Evolutionary conservation across 2,113 vertebrate species (phyloP).

Genomic region (Campylomormyrus tamandua): DNA sequence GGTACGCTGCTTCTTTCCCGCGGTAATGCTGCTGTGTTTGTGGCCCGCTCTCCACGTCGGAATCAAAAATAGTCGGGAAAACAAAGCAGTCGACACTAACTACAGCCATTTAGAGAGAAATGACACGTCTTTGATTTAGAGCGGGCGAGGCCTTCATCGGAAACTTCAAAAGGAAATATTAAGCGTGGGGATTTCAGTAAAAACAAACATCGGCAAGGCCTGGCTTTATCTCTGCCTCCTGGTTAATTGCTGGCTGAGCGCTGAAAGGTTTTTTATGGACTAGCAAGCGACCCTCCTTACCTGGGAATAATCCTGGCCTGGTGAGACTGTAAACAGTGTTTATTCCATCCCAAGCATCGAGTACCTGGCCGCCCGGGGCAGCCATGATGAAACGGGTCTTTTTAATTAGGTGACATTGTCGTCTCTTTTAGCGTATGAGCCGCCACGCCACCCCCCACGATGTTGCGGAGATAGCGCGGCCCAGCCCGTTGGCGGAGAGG

Average conservation of each 20-base stretch:
- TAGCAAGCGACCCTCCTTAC: slow-evolving; percentile 59
- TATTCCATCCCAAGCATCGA: slow-evolving; percentile 21
- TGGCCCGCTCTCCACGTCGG: neutral
- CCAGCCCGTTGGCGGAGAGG: neutral
- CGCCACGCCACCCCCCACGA: neutral
- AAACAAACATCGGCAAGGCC: slow-evolving; percentile 56
- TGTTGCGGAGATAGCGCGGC: neutral
- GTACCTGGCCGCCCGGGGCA: neutral
- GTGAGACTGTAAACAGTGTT: slow-evolving; percentile 49
- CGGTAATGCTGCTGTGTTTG: neutral
- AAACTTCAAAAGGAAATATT: slow-evolving; percentile 62
- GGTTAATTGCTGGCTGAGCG: slow-evolving; percentile 59
- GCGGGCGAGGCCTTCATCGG: slow-evolving; percentile 49
- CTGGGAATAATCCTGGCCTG: slow-evolving; percentile 47
- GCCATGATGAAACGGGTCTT: neutral
- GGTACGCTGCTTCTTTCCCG: neutral
- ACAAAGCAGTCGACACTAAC: slow-evolving; percentile 47
- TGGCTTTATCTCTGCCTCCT: slow-evolving; percentile 63
- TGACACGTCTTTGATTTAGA: slow-evolving; percentile 59
- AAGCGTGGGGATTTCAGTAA: slow-evolving; percentile 60
- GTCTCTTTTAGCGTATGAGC: neutral
- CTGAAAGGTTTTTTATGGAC: slow-evolving; percentile 53
- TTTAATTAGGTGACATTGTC: neutral
- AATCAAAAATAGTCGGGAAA: slow-evolving; percentile 28
- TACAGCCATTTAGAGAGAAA: slow-evolving; percentile 45